Evolutionary conservation across 2,888 invertebrate species (phyloP).

Genomic region (Brachylomia viminalis): DNA sequence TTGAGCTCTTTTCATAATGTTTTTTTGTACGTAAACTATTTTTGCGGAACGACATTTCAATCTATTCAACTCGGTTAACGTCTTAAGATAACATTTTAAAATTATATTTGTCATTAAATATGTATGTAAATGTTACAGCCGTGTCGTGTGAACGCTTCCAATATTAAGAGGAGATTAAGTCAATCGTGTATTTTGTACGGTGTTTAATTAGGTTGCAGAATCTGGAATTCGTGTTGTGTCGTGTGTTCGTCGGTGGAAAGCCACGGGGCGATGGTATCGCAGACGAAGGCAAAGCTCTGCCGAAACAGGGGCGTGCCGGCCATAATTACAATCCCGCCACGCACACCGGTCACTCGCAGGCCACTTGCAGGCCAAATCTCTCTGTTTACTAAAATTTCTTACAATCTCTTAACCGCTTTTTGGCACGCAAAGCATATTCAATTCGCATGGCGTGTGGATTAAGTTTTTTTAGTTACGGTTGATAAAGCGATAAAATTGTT

Average conservation of each 20-base stretch:
- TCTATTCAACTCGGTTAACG: constrained; percentile 76
- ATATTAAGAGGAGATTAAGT: constrained; percentile 71
- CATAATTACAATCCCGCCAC: constrained; percentile 85
- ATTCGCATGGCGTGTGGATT: constrained; percentile 85
- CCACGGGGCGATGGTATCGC: constrained; percentile 80
- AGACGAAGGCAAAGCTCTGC: constrained; percentile 77
- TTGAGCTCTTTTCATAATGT: constrained; percentile 77
- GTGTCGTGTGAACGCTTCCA: constrained; percentile 79
- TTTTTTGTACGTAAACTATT: constrained; percentile 71
- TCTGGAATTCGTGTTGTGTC: constrained; percentile 76
- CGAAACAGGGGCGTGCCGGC: constrained; percentile 82
- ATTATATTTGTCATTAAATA: constrained; percentile 82
- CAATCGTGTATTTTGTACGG: constrained; percentile 69
- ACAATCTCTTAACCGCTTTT: constrained; percentile 83
- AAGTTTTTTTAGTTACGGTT: constrained; percentile 81
- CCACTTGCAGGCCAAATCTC: constrained; percentile 76
- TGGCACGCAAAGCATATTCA: constrained; percentile 84
- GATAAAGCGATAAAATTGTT: constrained; percentile 76
- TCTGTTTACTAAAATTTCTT: constrained; percentile 84
- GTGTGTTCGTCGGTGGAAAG: constrained; percentile 75
- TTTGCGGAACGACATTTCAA: constrained; percentile 70
- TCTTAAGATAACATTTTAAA: constrained; percentile 82
- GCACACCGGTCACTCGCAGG: constrained; percentile 69
- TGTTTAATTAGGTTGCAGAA: constrained; percentile 86
- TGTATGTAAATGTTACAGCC: constrained; percentile 73